phyloP scores from a whole-genome alignment of 1,140 invertebrate species.

The Aphidius ervi region DNA sequence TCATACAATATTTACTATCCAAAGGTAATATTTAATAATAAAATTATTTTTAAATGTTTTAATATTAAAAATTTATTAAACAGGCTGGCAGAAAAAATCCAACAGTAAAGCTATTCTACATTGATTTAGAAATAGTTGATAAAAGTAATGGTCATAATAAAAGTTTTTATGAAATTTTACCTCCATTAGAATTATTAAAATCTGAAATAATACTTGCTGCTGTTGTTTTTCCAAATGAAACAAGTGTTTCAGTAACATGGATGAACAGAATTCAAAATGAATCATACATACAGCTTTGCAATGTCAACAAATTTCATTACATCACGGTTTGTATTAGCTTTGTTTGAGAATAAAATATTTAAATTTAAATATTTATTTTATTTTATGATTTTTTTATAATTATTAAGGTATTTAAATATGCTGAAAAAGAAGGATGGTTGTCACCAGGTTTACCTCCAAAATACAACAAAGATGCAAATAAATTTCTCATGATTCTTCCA shows the following conservation, averaged over 20 bases:
- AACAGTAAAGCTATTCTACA: constrained; percentile 63
- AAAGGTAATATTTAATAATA: constrained; percentile 58
- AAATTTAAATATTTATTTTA: constrained; percentile 4
- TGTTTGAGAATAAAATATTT: not conserved
- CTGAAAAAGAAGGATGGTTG: constrained; percentile 66
- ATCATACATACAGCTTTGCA: constrained; percentile 56
- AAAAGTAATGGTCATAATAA: constrained; percentile 30
- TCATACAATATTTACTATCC: constrained; percentile 74
- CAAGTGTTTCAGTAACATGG: constrained; percentile 72
- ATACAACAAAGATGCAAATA: constrained; percentile 55
- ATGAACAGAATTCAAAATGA: constrained; percentile 82
- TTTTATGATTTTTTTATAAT: constrained; percentile 5
- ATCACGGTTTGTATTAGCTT: constrained; percentile 40
- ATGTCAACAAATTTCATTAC: constrained; percentile 51
- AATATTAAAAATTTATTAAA: constrained; percentile 28
- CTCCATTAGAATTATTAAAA: constrained; percentile 38
- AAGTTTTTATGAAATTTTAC: constrained; percentile 53
- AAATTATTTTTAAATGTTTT: too few relatives aligned
- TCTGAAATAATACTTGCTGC: constrained; percentile 66
- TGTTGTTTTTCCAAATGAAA: constrained; percentile 73
- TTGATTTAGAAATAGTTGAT: constrained; percentile 54
- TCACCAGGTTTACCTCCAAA: constrained; percentile 60
- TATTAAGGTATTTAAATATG: constrained; percentile 38
- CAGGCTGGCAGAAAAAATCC: constrained; percentile 78
- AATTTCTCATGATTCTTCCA: constrained; percentile 62